A percentile compares a stretch with the other conserved stretches of the same genome.
Evolutionary conservation across 2,888 invertebrate genomes (phyloP).

Genomic region (Chaetoderma sp.): DNA sequence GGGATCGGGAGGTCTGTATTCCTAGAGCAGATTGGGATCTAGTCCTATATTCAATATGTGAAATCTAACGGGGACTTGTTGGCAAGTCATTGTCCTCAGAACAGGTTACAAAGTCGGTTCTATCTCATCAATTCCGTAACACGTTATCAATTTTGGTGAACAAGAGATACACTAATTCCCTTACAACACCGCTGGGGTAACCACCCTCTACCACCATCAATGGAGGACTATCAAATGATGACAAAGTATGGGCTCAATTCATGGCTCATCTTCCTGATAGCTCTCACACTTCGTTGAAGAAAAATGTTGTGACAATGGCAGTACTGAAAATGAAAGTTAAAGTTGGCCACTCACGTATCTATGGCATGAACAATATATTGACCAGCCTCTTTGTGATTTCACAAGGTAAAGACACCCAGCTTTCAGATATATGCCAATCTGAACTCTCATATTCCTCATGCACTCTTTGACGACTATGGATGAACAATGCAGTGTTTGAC

Average conservation of each 20-base stretch:
- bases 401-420: neutral
- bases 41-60: constrained; percentile 10
- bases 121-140: constrained; percentile 14
- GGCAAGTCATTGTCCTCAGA: constrained; percentile 7
- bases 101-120: constrained; percentile 8
- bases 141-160: neutral
- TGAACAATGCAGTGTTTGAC: too few relatives aligned
- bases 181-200: too few relatives aligned
- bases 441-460: neutral
- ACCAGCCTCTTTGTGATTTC: neutral
- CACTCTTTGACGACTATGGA: too few relatives aligned
- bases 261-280: too few relatives aligned
- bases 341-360: neutral
- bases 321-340: neutral
- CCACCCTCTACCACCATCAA: too few relatives aligned
- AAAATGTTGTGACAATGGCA: neutral
- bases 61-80: constrained; percentile 12
- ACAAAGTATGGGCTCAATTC: too few relatives aligned
- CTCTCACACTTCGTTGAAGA: too few relatives aligned
- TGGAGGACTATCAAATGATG: too few relatives aligned
- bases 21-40: constrained; percentile 12
- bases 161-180: neutral
- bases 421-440: neutral
- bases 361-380: neutral
- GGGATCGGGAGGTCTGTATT: constrained; percentile 17